Conservation (phyloP, 2,797 vertebrate species). For the Mormyrus hasselquistii region DNA sequence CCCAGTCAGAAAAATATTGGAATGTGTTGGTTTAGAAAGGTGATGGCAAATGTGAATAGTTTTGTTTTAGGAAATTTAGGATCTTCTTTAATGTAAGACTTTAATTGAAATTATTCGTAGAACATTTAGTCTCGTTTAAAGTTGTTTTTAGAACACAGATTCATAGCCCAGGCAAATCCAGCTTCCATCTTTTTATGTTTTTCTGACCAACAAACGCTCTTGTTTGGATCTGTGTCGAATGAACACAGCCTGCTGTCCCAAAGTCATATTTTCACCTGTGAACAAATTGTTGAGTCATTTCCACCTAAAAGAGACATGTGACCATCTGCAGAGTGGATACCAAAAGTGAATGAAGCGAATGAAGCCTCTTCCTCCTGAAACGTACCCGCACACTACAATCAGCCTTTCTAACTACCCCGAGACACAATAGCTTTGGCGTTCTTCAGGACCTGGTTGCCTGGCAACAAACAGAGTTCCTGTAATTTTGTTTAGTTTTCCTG, state of each 20-base stretch:
- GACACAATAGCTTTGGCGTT: background rate
- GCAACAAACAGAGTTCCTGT: background rate
- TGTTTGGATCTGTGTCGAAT: slow-evolving; percentile 58
- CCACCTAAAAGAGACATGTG: background rate
- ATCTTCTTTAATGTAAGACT: background rate
- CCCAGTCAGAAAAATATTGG: background rate
- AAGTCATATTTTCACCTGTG: slow-evolving; percentile 56
- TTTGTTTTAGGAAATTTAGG: background rate
- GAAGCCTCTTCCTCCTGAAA: background rate
- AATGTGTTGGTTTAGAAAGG: background rate
- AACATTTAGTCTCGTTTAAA: background rate
- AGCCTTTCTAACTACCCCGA: background rate
- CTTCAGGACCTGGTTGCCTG: background rate
- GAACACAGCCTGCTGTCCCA: slow-evolving; percentile 44
- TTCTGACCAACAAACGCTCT: slow-evolving; percentile 54
- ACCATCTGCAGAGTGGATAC: background rate
- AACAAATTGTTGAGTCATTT: background rate
- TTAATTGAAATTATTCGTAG: background rate
- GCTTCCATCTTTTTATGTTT: slow-evolving; percentile 58
- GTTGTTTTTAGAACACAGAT: slow-evolving; percentile 16
- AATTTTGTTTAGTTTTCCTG: background rate
- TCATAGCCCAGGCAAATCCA: slow-evolving; percentile 51
- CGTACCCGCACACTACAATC: background rate
- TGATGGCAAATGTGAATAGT: background rate
- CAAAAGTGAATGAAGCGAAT: background rate